Percentiles rank a stretch among this genome's conserved stretches.
Conservation (phyloP, 2,113 vertebrate species). For the Sinocyclocheilus grahami region DNA sequence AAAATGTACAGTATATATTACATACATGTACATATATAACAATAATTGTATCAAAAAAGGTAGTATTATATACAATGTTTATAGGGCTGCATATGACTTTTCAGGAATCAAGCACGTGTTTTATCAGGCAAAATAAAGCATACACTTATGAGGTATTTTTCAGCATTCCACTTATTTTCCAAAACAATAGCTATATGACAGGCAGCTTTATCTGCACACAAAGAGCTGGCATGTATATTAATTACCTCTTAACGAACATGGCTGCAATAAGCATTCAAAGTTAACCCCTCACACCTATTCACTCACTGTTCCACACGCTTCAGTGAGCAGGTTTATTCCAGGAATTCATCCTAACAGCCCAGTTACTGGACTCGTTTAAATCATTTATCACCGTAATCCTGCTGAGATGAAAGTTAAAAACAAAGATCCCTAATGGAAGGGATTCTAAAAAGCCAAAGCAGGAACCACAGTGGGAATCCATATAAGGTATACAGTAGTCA, state of each 20-base stretch:
- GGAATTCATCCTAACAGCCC: not conserved
- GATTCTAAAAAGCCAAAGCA: not conserved
- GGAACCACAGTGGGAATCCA: not conserved
- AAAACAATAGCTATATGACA: constrained; percentile 14
- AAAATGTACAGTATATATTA: no score
- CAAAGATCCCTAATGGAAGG: not conserved
- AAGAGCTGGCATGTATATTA: constrained; percentile 66
- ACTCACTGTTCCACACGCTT: constrained; percentile 26
- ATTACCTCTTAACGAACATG: constrained; percentile 68
- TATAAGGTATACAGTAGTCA: not conserved
- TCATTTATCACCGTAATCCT: not conserved
- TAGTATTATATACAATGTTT: not conserved
- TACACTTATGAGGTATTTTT: not conserved
- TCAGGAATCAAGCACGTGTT: not conserved
- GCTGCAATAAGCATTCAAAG: constrained; percentile 61
- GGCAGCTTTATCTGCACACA: constrained; percentile 41
- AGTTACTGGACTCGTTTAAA: constrained; percentile 10
- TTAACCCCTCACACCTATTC: constrained; percentile 8
- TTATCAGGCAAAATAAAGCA: not conserved
- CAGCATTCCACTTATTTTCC: not conserved
- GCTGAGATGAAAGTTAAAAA: not conserved
- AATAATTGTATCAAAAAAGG: not conserved
- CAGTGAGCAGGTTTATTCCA: constrained; percentile 14
- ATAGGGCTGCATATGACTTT: not conserved
- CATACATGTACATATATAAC: no score